These are phyloP conservation scores for Smutsia temminckii DNA, from an alignment of 2,797 vertebrate genomes.

Conservation along the genomic window DNA sequence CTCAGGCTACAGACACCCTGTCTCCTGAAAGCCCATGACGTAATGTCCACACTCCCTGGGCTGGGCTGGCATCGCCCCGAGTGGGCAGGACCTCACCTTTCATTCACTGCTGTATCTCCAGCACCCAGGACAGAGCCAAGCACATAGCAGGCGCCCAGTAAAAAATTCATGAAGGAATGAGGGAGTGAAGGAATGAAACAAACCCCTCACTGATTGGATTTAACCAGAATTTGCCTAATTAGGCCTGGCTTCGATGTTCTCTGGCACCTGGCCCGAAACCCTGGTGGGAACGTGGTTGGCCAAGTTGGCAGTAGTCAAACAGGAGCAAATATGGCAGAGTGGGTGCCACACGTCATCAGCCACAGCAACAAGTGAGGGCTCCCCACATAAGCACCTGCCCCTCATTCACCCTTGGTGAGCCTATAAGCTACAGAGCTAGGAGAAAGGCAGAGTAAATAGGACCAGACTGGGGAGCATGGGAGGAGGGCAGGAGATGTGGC, in stretches of 20 bases:
- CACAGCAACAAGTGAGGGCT: rapidly evolving
- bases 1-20: not conserved
- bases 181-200: not conserved
- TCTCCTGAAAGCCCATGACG: not conserved
- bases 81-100: not conserved
- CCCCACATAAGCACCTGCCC: too few species aligned
- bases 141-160: not conserved
- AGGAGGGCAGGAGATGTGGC: not conserved
- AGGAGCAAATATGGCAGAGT: rapidly evolving
- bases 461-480: not conserved
- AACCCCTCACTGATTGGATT: too few species aligned
- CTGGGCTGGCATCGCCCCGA: rapidly evolving
- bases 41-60: too few species aligned
- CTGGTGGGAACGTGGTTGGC: rapidly evolving
- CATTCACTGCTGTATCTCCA: rapidly evolving
- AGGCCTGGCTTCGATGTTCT: not conserved
- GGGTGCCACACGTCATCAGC: too few species aligned
- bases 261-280: not conserved
- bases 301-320: rapidly evolving
- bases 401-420: too few species aligned
- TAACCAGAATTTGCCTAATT: not conserved
- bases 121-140: not conserved
- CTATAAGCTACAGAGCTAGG: not conserved
- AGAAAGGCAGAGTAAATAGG: too few species aligned
- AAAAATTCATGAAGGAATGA: not conserved